Conservation (phyloP, 2,113 vertebrate species). For the Sturnus vulgaris region DNA sequence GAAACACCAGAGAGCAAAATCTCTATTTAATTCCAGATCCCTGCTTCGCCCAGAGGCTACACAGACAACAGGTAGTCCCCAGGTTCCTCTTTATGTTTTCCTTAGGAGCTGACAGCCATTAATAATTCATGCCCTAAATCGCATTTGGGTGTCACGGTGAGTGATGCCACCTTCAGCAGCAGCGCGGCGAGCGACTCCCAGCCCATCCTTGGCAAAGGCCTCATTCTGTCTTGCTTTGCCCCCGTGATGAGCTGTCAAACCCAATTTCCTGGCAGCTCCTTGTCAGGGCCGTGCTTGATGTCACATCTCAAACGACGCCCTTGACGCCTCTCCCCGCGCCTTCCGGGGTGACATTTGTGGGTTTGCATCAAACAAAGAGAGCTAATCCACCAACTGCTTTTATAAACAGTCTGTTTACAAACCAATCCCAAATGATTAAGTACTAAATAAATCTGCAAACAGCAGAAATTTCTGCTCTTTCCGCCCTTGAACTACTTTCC, state of each 20-base stretch:
- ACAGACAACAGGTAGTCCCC: neutral
- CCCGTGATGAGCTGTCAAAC: slow-evolving; percentile 21
- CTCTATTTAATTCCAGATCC: neutral
- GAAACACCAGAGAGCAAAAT: neutral
- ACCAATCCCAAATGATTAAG: slow-evolving; percentile 21
- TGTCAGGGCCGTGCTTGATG: slow-evolving; percentile 44
- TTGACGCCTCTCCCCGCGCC: neutral
- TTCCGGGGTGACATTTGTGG: neutral
- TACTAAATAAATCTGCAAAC: neutral
- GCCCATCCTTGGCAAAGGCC: slow-evolving; percentile 21
- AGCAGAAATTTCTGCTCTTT: slow-evolving; percentile 21
- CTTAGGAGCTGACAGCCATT: neutral
- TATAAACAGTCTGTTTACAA: slow-evolving; percentile 43
- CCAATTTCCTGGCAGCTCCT: slow-evolving; percentile 47
- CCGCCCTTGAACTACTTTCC: slow-evolving; percentile 28
- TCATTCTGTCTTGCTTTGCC: slow-evolving; percentile 58
- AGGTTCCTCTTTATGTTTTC: neutral
- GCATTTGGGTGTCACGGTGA: slow-evolving; percentile 7
- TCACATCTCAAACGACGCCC: slow-evolving; percentile 3
- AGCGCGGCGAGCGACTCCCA: neutral
- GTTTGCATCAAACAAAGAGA: neutral
- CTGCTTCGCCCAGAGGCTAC: neutral
- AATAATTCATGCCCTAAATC: slow-evolving; percentile 51
- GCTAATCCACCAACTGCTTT: neutral
- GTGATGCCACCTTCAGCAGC: slow-evolving; percentile 32